Base-by-base conservation (phyloP, 2,888 invertebrate species). In the Diplolepis rosae region DNA sequence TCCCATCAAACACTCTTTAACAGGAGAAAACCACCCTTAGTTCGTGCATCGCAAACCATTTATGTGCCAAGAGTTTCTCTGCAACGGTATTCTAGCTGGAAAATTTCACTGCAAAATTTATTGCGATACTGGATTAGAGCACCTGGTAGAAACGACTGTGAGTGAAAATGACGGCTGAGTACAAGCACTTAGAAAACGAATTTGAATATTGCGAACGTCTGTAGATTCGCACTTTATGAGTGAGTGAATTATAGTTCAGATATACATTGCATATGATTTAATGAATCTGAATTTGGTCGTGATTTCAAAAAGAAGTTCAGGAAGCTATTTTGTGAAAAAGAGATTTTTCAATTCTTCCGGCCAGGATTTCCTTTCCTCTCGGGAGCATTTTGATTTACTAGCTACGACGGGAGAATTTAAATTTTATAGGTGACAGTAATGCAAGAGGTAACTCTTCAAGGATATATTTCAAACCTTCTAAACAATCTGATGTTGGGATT, bases 61-160 rank as follows among this genome's bases (percentile, higher is more conserved):
- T 61, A 61, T 61, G 22, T 61, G 24, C 13, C n/a, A 39, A 39
- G 24, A 24, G 56, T 61, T 61, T 24, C 56, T 61, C 24, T 24
- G 22, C 22, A 39, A 27, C 24, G 61, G n/a, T 6, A 5, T 35
- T 61, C 61, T 39, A 39, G 39, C 15, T n/a, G 39, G n/a, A 61
- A 61, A 61, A 61, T 39, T 61, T 61, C 39, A 61, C 61, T 39
- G n/a, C 2, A 6, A 39, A 61, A 61, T 39, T n/a, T 61, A 61
- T 61, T 61, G 32, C 61, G n/a, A 27, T 39, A 7, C 4, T 22
- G 9, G 27, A 39, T 39, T 32, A 54, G 18, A 32, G 32, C 30
- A 28, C n/a, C 15, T 52, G 30, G 15, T 30, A 30, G n/a, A 30
- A 52, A 52, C 7, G 15, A 15, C n/a, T n/a, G 1, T 22, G 18